Percentiles rank a stretch among this genome's conserved stretches.
phyloP scores from a whole-genome alignment of 2,888 invertebrate genomes.

The Meiosimyza decipiens region DNA sequence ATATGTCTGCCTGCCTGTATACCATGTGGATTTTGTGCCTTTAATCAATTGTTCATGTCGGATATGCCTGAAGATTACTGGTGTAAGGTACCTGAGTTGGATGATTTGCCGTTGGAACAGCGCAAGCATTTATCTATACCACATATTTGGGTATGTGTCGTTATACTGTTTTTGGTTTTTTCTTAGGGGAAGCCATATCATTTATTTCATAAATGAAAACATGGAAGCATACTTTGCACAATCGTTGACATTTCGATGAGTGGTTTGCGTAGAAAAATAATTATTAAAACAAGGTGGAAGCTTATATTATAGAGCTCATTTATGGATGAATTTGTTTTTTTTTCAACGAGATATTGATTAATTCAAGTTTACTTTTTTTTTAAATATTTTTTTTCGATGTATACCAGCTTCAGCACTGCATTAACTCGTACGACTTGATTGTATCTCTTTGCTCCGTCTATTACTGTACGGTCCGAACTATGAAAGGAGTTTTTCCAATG shows the following conservation, averaged over 20 bases:
- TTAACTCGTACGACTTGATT: too few species aligned
- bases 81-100: slow-evolving; percentile 80
- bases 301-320: too few species aligned
- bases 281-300: too few species aligned
- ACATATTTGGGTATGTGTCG: slow-evolving; percentile 65
- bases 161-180: background rate
- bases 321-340: too few species aligned
- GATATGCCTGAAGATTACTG: slow-evolving; percentile 87
- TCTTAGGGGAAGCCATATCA: slow-evolving; percentile 45
- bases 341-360: too few species aligned
- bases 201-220: background rate
- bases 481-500: too few species aligned
- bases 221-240: background rate
- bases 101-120: slow-evolving; percentile 70
- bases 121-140: slow-evolving; percentile 77
- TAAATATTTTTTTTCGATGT: too few species aligned
- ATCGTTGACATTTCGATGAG: background rate
- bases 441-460: too few species aligned
- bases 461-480: too few species aligned
- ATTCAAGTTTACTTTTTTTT: too few species aligned
- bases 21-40: slow-evolving; percentile 91
- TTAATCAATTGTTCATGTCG: slow-evolving; percentile 95
- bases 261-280: too few species aligned
- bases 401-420: too few species aligned
- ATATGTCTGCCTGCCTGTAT: slow-evolving; percentile 90